A percentile compares a stretch with the other conserved stretches of the same genome.
Conservation (phyloP, 2,113 vertebrate genomes). For the Pelusios castaneus region DNA sequence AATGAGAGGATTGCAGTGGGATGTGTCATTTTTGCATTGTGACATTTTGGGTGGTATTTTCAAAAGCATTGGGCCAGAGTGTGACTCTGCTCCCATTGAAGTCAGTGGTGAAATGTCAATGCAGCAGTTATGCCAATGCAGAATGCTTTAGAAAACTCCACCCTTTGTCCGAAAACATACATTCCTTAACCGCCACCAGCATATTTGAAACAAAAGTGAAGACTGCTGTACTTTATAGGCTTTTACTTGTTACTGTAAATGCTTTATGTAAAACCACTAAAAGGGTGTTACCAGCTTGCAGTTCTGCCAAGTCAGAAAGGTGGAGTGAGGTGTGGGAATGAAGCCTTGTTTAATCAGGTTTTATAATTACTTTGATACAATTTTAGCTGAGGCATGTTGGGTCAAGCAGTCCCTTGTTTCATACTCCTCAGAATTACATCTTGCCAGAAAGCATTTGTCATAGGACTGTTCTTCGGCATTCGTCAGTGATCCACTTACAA, state of each 20-base stretch:
- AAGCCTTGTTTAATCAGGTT: slow-evolving; percentile 75
- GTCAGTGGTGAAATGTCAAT: not conserved
- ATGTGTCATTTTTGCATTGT: not conserved
- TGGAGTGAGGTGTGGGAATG: slow-evolving; percentile 74
- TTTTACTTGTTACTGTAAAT: slow-evolving; percentile 11
- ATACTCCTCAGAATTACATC: slow-evolving; percentile 10
- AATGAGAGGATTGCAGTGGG: not conserved
- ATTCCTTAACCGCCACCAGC: slow-evolving; percentile 10
- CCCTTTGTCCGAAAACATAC: not conserved
- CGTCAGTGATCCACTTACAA: not conserved
- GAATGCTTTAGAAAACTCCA: not conserved
- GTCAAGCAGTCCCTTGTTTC: slow-evolving; percentile 63
- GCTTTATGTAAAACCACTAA: slow-evolving; percentile 29
- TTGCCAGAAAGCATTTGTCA: not conserved
- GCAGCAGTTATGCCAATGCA: not conserved
- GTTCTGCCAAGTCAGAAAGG: slow-evolving; percentile 73
- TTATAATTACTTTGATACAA: slow-evolving; percentile 67
- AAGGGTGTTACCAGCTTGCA: slow-evolving; percentile 62
- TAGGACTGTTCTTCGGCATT: not conserved
- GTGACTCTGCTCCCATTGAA: not conserved
- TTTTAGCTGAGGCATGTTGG: slow-evolving; percentile 71
- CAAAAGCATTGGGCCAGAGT: not conserved
- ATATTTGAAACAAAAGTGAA: slow-evolving; percentile 39
- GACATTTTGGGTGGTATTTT: accelerated
- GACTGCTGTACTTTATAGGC: not conserved